A percentile compares a stretch with the other conserved stretches of the same genome.
Evolutionary conservation across 2,888 invertebrate species (phyloP).

Genomic region (Andrena bucephala): DNA sequence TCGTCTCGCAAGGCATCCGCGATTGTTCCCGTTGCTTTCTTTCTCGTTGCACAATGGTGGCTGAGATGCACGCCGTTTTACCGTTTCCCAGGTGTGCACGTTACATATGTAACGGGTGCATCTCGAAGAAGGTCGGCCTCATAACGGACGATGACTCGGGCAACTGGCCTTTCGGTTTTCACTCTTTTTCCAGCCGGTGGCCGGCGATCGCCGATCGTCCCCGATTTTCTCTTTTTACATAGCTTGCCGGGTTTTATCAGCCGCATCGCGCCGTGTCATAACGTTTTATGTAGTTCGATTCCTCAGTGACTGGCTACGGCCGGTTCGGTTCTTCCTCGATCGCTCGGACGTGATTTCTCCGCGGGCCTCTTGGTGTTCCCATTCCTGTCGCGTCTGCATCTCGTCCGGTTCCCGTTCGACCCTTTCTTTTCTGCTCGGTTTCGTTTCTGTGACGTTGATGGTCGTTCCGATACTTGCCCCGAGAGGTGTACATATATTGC

Average conservation of each 20-base stretch:
- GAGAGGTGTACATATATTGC: too few relatives aligned
- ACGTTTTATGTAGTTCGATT: not conserved
- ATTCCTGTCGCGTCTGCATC: not conserved
- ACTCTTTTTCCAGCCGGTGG: not conserved
- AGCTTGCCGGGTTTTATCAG: not conserved
- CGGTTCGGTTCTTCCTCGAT: not conserved
- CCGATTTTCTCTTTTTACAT: too few relatives aligned
- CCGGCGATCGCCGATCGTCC: not conserved
- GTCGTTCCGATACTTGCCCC: not conserved
- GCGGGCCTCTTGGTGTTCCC: not conserved
- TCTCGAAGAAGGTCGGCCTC: conserved; percentile 25
- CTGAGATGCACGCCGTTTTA: conserved; percentile 34
- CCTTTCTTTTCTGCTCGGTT: conserved; percentile 3
- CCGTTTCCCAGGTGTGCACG: conserved; percentile 59
- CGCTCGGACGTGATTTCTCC: not conserved
- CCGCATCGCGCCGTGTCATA: conserved; percentile 13
- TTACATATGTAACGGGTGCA: conserved; percentile 53
- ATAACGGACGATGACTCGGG: conserved; percentile 21
- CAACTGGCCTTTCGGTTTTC: not conserved
- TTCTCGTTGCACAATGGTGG: not conserved
- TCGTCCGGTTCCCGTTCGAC: conserved; percentile 1
- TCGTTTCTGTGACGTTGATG: conserved; percentile 5
- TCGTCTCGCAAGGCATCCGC: too few relatives aligned
- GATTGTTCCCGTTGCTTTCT: too few relatives aligned
- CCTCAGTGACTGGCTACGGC: not conserved